phyloP scores from a whole-genome alignment of 2,797 vertebrate species.

The Eidolon dupreanum region DNA sequence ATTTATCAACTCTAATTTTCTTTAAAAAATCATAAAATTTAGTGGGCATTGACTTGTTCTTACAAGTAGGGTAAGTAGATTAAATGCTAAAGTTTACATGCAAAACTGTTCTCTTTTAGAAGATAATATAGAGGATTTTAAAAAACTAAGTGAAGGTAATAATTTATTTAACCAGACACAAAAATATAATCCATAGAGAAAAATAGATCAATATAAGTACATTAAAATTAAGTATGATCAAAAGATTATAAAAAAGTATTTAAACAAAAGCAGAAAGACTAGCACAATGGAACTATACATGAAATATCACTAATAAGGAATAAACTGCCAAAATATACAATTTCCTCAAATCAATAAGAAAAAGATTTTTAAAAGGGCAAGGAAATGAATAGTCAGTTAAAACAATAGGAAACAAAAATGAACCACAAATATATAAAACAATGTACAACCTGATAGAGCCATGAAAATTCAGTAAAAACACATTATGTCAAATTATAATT shows the following conservation, averaged over 20 bases:
- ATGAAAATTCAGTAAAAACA: neutral
- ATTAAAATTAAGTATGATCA: neutral
- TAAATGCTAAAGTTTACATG: neutral
- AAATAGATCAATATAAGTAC: neutral
- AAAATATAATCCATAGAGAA: neutral
- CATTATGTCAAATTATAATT: neutral
- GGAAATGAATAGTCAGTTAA: neutral
- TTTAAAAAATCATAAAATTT: neutral
- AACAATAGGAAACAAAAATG: neutral
- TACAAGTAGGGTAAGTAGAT: neutral
- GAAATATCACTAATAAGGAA: neutral
- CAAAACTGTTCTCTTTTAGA: neutral
- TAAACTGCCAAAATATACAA: neutral
- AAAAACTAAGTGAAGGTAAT: neutral
- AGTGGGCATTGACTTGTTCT: neutral
- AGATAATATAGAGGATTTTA: neutral
- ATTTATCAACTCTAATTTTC: neutral
- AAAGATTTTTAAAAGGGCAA: neutral
- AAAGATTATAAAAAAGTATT: neutral
- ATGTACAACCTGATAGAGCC: neutral
- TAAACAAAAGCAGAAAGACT: neutral
- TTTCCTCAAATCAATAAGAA: neutral
- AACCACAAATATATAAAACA: neutral
- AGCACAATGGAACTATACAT: neutral
- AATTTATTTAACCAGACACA: neutral